Evolutionary conservation across 2,888 invertebrate species (phyloP).

Genomic region (Melanotus villosus): DNA sequence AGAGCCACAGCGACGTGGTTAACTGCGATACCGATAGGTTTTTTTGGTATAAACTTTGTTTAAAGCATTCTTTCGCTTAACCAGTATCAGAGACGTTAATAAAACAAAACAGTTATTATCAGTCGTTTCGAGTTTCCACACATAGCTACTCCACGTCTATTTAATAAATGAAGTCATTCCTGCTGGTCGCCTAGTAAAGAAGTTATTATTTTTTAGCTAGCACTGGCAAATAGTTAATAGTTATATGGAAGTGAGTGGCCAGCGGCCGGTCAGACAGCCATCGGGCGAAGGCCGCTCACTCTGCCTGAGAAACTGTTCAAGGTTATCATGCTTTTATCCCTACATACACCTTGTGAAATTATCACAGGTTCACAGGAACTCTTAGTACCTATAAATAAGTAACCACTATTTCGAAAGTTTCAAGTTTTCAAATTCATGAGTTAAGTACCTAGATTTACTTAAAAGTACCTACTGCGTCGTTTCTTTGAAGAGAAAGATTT

Average conservation of each 20-base stretch:
- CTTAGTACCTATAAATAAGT: not conserved
- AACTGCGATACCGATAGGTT: not conserved
- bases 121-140: too few relatives aligned
- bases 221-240: too few relatives aligned
- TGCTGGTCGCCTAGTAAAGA: not conserved
- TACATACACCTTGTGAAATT: conserved; percentile 49
- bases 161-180: not conserved
- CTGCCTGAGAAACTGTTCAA: conserved; percentile 58
- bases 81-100: too few relatives aligned
- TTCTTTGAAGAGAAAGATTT: too few relatives aligned
- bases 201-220: not conserved
- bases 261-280: conserved; percentile 41
- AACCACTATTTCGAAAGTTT: too few relatives aligned
- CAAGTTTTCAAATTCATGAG: too few relatives aligned
- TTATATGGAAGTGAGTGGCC: conserved; percentile 38
- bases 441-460: too few relatives aligned
- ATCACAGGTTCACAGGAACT: conserved; percentile 24
- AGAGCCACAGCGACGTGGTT: not conserved
- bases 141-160: too few relatives aligned
- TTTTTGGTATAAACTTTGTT: not conserved
- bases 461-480: too few relatives aligned
- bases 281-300: conserved; percentile 56
- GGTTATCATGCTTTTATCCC: conserved; percentile 54
- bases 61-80: too few relatives aligned
- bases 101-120: too few relatives aligned